A percentile compares a stretch with the other conserved stretches of the same genome.
Conservation (phyloP, 2,113 vertebrate genomes). For the Vulpes ferrilata region DNA sequence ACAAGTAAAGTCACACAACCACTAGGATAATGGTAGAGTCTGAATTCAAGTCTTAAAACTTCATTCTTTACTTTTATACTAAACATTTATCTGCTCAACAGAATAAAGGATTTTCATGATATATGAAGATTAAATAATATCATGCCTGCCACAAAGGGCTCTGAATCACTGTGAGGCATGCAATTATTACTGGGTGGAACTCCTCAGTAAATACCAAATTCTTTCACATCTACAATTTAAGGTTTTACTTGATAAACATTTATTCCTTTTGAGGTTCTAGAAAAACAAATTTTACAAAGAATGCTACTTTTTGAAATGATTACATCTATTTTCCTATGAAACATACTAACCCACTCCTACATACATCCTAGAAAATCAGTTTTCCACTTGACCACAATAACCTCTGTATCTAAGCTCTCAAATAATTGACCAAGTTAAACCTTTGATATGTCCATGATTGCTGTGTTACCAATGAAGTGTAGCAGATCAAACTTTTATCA, state of each 20-base stretch:
- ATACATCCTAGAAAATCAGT: slow-evolving; percentile 63
- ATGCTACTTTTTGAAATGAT: slow-evolving; percentile 26
- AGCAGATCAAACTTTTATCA: slow-evolving; percentile 14
- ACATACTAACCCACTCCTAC: neutral
- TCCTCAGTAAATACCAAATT: neutral
- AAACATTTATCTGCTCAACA: neutral
- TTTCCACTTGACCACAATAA: slow-evolving; percentile 65
- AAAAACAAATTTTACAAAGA: neutral
- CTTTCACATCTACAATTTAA: neutral
- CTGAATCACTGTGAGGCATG: neutral
- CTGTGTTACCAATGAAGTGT: neutral
- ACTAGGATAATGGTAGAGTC: neutral
- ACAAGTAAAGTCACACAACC: neutral
- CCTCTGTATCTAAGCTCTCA: slow-evolving; percentile 63
- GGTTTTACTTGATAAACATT: neutral
- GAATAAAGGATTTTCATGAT: neutral
- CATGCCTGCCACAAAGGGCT: neutral
- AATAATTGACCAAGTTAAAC: slow-evolving; percentile 68
- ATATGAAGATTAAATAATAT: neutral
- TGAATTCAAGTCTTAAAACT: neutral
- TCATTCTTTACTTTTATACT: neutral
- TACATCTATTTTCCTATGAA: slow-evolving; percentile 61
- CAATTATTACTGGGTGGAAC: neutral
- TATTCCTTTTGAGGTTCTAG: neutral
- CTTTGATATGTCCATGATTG: slow-evolving; percentile 18